phyloP scores from a whole-genome alignment of 2,888 invertebrate species.

The Pollenia labialis region DNA sequence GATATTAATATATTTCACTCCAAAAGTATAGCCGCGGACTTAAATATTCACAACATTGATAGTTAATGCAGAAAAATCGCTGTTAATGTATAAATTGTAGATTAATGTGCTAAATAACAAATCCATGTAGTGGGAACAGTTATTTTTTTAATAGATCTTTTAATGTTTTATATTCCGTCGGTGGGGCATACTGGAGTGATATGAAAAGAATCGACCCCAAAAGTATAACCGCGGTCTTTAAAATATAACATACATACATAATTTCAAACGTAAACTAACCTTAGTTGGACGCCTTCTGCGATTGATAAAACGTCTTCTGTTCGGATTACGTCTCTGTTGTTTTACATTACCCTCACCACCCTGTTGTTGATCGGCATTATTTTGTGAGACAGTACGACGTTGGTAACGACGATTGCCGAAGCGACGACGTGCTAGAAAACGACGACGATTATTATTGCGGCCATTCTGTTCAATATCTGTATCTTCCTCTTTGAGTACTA shows the following conservation, averaged over 20 bases:
- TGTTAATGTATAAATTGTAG: neutral
- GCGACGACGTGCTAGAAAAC: conserved; percentile 82
- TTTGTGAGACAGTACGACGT: conserved; percentile 83
- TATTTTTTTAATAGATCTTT: conserved; percentile 28
- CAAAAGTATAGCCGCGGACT: conserved; percentile 27
- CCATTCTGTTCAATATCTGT: conserved; percentile 88
- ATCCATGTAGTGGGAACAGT: neutral
- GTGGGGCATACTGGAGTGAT: conserved; percentile 48
- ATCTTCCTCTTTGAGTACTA: conserved; percentile 88
- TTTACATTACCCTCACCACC: conserved; percentile 59
- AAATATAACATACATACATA: neutral
- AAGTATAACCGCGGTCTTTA: conserved; percentile 37
- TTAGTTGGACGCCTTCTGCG: conserved; percentile 82
- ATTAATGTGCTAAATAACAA: conserved; percentile 43
- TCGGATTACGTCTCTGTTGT: conserved; percentile 78
- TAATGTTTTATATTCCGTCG: conserved; percentile 31
- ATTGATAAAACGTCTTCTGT: conserved; percentile 79
- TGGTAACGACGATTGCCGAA: conserved; percentile 84
- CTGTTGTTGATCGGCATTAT: conserved; percentile 80
- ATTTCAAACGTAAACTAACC: conserved; percentile 74
- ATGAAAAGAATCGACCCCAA: conserved; percentile 23
- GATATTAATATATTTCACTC: conserved; percentile 20
- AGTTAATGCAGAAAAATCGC: too few relatives aligned
- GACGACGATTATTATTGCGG: conserved; percentile 83
- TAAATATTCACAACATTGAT: too few relatives aligned